phyloP scores from a whole-genome alignment of 2,888 invertebrate species.

The Ametastegia equiseti region DNA sequence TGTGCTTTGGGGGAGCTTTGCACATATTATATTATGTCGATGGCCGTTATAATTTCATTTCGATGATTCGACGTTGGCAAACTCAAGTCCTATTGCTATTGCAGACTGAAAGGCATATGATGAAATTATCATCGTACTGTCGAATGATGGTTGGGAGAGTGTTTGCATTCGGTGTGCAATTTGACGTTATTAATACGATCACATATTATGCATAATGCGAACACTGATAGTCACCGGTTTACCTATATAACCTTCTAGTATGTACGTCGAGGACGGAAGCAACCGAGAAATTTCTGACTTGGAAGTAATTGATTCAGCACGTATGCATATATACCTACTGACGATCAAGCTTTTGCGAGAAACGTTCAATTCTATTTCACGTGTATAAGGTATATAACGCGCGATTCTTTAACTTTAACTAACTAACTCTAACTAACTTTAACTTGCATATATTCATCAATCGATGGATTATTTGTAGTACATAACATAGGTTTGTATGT shows the following conservation, averaged over 20 bases:
- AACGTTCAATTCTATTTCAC: no score
- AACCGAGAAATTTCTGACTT: not conserved
- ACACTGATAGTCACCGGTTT: not conserved
- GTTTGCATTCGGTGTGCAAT: not conserved
- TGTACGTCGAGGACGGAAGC: not conserved
- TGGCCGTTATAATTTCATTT: no score
- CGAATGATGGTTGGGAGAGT: not conserved
- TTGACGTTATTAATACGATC: not conserved
- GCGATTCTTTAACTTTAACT: no score
- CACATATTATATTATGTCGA: no score
- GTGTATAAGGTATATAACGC: no score
- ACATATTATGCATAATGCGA: constrained; percentile 4
- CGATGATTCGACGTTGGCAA: not conserved
- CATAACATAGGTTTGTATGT: no score
- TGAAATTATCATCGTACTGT: not conserved
- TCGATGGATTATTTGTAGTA: no score
- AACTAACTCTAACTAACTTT: no score
- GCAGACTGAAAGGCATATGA: not conserved
- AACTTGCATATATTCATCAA: no score
- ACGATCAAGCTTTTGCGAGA: no score
- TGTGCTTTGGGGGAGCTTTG: no score
- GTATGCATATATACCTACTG: no score
- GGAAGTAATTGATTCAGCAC: not conserved
- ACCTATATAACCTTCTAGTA: not conserved
- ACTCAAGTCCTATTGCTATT: not conserved